These are phyloP conservation scores for Nemotelus pantherinus DNA, from an alignment of 2,888 invertebrate species.

Conservation along the genomic window DNA sequence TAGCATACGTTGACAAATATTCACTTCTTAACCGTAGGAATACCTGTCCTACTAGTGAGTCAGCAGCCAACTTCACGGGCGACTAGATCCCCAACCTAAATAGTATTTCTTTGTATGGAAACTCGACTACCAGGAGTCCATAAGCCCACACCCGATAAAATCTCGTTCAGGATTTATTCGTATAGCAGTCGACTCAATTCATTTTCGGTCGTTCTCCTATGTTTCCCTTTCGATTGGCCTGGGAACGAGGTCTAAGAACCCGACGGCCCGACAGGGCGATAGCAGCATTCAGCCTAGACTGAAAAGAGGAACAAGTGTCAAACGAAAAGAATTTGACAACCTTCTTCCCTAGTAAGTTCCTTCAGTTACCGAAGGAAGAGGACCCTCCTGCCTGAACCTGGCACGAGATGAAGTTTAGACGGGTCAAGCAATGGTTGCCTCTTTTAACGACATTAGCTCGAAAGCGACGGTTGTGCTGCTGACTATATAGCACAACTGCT, in stretches of 20 bases:
- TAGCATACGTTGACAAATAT: not conserved
- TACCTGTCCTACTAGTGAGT: not conserved
- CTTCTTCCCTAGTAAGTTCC: not conserved
- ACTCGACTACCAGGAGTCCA: slow-evolving; percentile 14
- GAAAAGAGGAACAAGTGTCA: not conserved
- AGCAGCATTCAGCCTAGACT: not conserved
- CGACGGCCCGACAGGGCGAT: too few relatives aligned
- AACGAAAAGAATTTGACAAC: not conserved
- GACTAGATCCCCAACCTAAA: not conserved
- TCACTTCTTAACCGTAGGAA: not conserved
- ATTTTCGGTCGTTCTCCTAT: not conserved
- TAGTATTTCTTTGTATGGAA: not conserved
- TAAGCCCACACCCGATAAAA: not conserved
- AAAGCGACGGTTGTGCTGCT: not conserved
- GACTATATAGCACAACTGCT: not conserved
- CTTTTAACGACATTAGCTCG: not conserved
- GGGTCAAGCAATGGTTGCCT: too few relatives aligned
- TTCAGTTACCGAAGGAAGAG: not conserved
- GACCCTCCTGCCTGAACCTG: too few relatives aligned
- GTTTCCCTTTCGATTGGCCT: not conserved
- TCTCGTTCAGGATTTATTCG: not conserved
- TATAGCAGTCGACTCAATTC: not conserved
- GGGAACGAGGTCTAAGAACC: too few relatives aligned
- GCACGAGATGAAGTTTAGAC: too few relatives aligned
- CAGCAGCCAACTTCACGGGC: not conserved